phyloP scores from a whole-genome alignment of 1,140 invertebrate species.

The Tetramorium alpestre region DNA sequence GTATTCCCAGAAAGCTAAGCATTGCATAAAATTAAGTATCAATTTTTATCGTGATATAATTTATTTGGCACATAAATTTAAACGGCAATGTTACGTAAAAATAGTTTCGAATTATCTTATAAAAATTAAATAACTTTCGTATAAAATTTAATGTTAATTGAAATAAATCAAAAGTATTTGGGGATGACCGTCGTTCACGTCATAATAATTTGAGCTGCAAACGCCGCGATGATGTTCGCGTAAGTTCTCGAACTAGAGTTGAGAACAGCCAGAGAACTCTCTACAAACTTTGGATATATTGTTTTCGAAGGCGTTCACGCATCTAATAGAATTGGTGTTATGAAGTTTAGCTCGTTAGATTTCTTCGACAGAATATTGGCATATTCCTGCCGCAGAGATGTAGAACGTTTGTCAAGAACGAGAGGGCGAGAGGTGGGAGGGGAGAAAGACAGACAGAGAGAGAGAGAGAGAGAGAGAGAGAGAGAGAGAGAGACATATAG shows the following conservation, averaged over 20 bases:
- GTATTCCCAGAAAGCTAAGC: neutral
- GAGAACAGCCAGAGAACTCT: neutral
- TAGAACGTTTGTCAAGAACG: neutral
- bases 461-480: too few species aligned
- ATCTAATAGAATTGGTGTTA: conserved; percentile 48
- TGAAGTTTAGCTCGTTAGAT: conserved; percentile 41
- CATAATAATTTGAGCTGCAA: neutral
- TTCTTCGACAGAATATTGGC: conserved; percentile 44
- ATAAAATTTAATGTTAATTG: neutral
- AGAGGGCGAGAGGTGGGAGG: neutral
- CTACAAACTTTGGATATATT: conserved; percentile 44
- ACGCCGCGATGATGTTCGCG: neutral
- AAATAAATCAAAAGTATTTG: conserved; percentile 10
- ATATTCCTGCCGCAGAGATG: conserved; percentile 13
- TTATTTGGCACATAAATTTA: neutral
- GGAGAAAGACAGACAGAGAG: too few species aligned
- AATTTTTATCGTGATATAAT: neutral
- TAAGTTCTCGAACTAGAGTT: neutral
- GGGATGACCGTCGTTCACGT: neutral
- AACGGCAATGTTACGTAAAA: neutral
- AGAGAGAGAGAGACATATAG: neutral
- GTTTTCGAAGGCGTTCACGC: conserved; percentile 38
- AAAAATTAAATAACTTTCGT: neutral
- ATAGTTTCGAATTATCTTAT: neutral
- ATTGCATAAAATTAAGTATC: neutral